Percentiles rank a stretch among this genome's conserved stretches.
phyloP scores from a whole-genome alignment of 2,888 invertebrate genomes.

The Cephus nigrinus region DNA sequence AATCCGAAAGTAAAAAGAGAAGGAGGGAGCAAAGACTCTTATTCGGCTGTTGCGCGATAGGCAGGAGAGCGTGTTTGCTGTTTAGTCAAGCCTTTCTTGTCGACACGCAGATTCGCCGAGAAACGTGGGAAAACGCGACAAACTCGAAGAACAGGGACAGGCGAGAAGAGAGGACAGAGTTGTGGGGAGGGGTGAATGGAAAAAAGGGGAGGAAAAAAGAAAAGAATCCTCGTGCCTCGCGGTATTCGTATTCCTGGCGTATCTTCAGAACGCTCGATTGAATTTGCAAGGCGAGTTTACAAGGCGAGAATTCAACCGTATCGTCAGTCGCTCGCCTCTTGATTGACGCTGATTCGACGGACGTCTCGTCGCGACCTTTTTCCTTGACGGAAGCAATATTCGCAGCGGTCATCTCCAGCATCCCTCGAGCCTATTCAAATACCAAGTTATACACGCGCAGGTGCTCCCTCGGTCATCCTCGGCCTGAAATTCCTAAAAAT shows the following conservation, averaged over 20 bases:
- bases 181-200: background rate
- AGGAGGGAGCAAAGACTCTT: background rate
- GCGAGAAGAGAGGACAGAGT: background rate
- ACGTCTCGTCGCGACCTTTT: conserved; percentile 19
- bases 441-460: background rate
- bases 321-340: conserved; percentile 30
- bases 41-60: no score
- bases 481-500: background rate
- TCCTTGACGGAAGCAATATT: conserved; percentile 1
- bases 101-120: no score
- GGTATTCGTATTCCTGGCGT: conserved; percentile 52
- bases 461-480: background rate
- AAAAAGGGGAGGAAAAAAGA: background rate
- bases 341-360: conserved; percentile 54
- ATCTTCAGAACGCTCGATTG: conserved; percentile 52
- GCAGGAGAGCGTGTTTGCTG: no score
- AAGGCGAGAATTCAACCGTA: conserved; percentile 17
- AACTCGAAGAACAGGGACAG: no score
- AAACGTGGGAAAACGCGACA: no score
- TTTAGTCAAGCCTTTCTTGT: no score
- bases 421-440: conserved; percentile 2
- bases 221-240: conserved; percentile 8
- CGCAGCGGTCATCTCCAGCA: background rate
- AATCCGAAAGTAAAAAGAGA: background rate
- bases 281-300: conserved; percentile 50